phyloP scores from a whole-genome alignment of 2,888 invertebrate genomes.

The Acronicta psi region DNA sequence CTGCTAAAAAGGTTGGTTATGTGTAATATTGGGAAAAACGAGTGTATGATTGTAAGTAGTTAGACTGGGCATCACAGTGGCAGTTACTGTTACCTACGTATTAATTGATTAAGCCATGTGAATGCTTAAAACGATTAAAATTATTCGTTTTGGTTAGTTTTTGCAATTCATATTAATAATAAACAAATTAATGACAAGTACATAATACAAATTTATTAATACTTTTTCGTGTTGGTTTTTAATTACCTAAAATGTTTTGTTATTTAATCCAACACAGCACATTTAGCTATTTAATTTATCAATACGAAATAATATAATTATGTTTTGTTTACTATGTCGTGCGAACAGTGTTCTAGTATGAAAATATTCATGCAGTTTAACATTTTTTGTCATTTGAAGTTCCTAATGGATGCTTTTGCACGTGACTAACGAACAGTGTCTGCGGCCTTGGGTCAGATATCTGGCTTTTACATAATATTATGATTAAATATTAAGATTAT shows the following conservation, averaged over 20 bases:
- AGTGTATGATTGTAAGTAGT: slow-evolving; percentile 63
- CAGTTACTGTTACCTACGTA: slow-evolving; percentile 61
- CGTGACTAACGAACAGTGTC: not conserved
- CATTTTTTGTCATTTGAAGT: slow-evolving; percentile 51
- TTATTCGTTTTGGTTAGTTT: slow-evolving; percentile 17
- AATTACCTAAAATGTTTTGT: slow-evolving; percentile 53
- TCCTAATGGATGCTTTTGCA: slow-evolving; percentile 35
- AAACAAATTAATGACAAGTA: slow-evolving; percentile 20
- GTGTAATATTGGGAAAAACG: slow-evolving; percentile 62
- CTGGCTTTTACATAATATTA: not conserved
- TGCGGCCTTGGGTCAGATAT: not conserved
- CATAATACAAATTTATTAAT: slow-evolving; percentile 16
- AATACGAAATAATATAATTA: slow-evolving; percentile 38
- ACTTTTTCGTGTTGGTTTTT: slow-evolving; percentile 30
- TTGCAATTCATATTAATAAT: slow-evolving; percentile 7
- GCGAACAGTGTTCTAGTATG: slow-evolving; percentile 52
- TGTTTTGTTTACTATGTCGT: slow-evolving; percentile 50
- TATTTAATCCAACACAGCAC: slow-evolving; percentile 40
- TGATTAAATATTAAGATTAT: too few relatives aligned
- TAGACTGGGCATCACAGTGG: slow-evolving; percentile 68
- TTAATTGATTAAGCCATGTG: slow-evolving; percentile 64
- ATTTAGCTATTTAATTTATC: slow-evolving; percentile 47
- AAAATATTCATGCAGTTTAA: slow-evolving; percentile 74
- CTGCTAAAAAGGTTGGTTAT: slow-evolving; percentile 62
- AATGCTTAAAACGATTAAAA: slow-evolving; percentile 55